These are phyloP conservation scores for Clarias pachynema DNA, from an alignment of 2,797 vertebrate genomes.

Conservation along the genomic window DNA sequence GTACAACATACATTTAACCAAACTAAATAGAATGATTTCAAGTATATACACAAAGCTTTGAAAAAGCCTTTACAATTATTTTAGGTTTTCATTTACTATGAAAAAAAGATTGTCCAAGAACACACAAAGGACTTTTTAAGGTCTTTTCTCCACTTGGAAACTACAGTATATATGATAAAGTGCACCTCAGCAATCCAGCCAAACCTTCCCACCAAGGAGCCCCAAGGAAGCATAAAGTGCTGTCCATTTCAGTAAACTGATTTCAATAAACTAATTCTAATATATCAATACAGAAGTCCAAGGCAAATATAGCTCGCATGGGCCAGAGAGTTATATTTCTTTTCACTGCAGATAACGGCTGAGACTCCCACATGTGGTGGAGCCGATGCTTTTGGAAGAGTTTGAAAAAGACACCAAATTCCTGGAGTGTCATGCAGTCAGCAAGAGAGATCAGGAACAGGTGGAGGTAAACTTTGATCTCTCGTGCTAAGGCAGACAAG, in stretches of 20 bases:
- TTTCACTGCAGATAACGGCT: background rate
- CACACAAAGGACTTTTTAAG: background rate
- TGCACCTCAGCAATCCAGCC: background rate
- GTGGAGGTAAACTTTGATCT: conserved; percentile 23
- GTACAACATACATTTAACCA: background rate
- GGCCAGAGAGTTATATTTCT: background rate
- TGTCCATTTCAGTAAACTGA: background rate
- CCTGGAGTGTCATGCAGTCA: background rate
- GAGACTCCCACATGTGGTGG: conserved; percentile 3
- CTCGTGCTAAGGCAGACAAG: background rate
- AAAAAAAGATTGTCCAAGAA: background rate
- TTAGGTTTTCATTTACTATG: background rate
- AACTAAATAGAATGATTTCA: background rate
- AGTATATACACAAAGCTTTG: background rate
- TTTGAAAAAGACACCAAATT: background rate
- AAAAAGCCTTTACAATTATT: background rate
- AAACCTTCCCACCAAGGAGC: background rate
- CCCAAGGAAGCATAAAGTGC: background rate
- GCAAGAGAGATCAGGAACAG: conserved; percentile 24
- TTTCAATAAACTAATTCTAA: background rate
- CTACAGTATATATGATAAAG: background rate
- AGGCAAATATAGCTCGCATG: background rate
- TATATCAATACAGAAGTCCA: background rate
- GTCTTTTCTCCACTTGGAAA: conserved; percentile 10
- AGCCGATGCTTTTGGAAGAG: background rate